Evolutionary conservation across 2,113 vertebrate species (phyloP), one percentile per base, ranked within the genome.

Genomic region (Tychaedon coryphoeus): DNA sequence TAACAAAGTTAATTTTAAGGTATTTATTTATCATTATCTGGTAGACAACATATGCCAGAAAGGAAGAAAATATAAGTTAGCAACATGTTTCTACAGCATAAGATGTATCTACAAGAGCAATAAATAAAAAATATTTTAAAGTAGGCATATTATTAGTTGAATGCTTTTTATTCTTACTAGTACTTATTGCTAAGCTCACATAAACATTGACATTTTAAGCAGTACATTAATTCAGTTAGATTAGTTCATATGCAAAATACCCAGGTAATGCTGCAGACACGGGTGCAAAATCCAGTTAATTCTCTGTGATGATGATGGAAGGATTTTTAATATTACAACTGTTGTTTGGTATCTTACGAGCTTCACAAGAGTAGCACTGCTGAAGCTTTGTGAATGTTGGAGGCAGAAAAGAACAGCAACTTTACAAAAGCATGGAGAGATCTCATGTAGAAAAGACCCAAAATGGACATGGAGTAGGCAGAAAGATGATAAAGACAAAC

Each of bases 11-110:
- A 88, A 56, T 83, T 87, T 92, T 77, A 74, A 53, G 24, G 14
- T 61, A 57, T 45, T 75, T 93, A 18, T 86, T 96, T 88, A 23
- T 50, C n/a, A 7, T 84, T 76, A 28, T 67, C 29, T 83, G 26
- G 8, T 67, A 67, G 29, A 47, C 31, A 88, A 47, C 34, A 64
- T 90, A 56, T 58, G 51, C 31, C 78, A 77, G 60, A 88, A 64
- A 9, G 47, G 34, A 64, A 42, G n/a, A 86, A 83, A 83, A 66
- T 72, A 9, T 0, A 43, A 78, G 38, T 69, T 71, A 87, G 9
- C 12, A 57, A 29, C 8, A 7, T 34, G 25, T 65, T 96, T 73
- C 45, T 65, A 10, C 20, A 45, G 12, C 45, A 9, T 25, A 33
- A n/a, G n/a, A 43, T 65, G 4, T 42, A 78, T 62, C 29, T 47